Conservation (phyloP, 2,888 invertebrate species). For the Diaperis boleti region DNA sequence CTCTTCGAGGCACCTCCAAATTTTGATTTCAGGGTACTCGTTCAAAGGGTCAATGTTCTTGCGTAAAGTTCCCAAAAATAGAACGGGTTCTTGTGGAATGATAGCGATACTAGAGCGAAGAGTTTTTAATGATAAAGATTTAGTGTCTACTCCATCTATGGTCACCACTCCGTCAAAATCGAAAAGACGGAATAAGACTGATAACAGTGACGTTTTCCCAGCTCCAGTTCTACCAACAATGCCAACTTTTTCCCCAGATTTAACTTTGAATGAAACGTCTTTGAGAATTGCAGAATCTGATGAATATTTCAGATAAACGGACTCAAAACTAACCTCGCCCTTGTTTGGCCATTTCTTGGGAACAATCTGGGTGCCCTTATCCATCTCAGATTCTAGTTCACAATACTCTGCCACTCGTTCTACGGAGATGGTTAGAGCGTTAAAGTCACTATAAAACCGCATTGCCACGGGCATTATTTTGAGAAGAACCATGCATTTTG, state of each 20-base stretch:
- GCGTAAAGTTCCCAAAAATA: slow-evolving; percentile 85
- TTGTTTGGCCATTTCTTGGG: neutral
- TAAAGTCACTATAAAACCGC: too few relatives aligned
- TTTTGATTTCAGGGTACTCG: too few relatives aligned
- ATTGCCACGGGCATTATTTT: too few relatives aligned
- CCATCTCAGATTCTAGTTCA: too few relatives aligned
- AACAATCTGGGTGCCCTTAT: too few relatives aligned
- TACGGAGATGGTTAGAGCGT: neutral
- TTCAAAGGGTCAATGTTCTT: slow-evolving; percentile 88
- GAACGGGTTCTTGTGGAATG: slow-evolving; percentile 83
- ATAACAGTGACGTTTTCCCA: slow-evolving; percentile 85
- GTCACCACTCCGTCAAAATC: slow-evolving; percentile 79
- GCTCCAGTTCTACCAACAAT: slow-evolving; percentile 90
- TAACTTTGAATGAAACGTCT: neutral
- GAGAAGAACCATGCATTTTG: too few relatives aligned
- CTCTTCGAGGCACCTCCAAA: slow-evolving; percentile 89
- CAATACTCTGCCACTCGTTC: too few relatives aligned
- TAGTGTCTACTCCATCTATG: slow-evolving; percentile 80
- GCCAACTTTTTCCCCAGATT: slow-evolving; percentile 75
- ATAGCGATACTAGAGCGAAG: slow-evolving; percentile 79
- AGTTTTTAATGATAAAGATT: slow-evolving; percentile 76
- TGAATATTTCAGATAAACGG: neutral
- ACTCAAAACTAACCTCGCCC: neutral
- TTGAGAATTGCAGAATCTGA: neutral
- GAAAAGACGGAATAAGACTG: slow-evolving; percentile 84